Percentiles rank a stretch among this genome's conserved stretches.
phyloP scores from a whole-genome alignment of 2,113 vertebrate genomes.

The Bostrychus sinensis region DNA sequence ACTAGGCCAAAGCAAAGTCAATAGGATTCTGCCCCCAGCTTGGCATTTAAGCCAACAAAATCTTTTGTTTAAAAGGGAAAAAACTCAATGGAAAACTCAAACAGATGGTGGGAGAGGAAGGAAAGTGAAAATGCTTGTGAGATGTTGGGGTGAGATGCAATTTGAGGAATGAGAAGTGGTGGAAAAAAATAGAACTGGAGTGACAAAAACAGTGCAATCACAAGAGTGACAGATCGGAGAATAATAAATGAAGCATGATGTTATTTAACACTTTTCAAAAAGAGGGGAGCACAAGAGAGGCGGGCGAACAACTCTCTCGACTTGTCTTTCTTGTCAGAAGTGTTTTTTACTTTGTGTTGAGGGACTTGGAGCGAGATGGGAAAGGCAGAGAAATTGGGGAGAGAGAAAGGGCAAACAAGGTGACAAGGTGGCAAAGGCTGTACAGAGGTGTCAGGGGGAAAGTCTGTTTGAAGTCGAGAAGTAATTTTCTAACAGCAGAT shows the following conservation, averaged over 20 bases:
- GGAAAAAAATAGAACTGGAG: slow-evolving; percentile 18
- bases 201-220: slow-evolving; percentile 47
- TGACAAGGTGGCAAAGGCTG: slow-evolving; percentile 45
- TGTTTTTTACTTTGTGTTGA: slow-evolving; percentile 41
- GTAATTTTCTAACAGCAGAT: slow-evolving; percentile 61
- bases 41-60: slow-evolving; percentile 26
- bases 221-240: slow-evolving; percentile 52
- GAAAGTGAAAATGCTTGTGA: slow-evolving; percentile 54
- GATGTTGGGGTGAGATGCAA: slow-evolving; percentile 49
- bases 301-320: slow-evolving; percentile 30
- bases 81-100: slow-evolving; percentile 37
- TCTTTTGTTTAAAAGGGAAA: slow-evolving; percentile 12
- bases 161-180: slow-evolving; percentile 28
- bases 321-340: slow-evolving; percentile 51
- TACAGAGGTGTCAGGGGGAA: slow-evolving; percentile 32
- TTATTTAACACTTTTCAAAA: slow-evolving; percentile 67
- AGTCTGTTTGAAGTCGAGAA: slow-evolving; percentile 63
- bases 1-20: slow-evolving; percentile 1
- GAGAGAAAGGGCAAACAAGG: slow-evolving; percentile 45
- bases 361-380: slow-evolving; percentile 18
- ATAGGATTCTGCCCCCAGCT: slow-evolving; percentile 18
- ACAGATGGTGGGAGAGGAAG: slow-evolving; percentile 49
- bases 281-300: slow-evolving; percentile 36
- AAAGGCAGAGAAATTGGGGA: slow-evolving; percentile 20
- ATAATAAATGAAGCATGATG: slow-evolving; percentile 78